Base-by-base conservation (phyloP, 2,888 invertebrate species). In the Xanthorhoe designata region DNA sequence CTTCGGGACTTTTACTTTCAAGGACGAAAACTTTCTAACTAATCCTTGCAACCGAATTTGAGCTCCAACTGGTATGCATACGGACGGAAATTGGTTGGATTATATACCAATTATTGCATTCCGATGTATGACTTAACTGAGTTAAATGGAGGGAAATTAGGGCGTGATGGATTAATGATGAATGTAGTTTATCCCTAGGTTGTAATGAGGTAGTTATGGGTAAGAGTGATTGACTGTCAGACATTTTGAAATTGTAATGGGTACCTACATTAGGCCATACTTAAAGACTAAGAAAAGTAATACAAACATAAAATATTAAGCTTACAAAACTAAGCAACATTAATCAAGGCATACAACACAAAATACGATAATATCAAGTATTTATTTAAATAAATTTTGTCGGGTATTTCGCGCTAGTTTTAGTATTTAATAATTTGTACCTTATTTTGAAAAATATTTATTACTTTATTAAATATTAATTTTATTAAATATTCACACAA, bases 21-120 rank as follows among this genome's bases (percentile, higher is more conserved):
- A 89, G 89, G 89, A 88, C 88, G 77, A 81, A 84, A 78, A 73
- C 89, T 89, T 89, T 89, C 90, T 89, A 84, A 70, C 52, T 42
- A 13, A 58, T 59, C 64, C 50, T 49, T 19, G 53, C 10, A 18
- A 29, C 42, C 49, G 29, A 64, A 24, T 29, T 64, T 38, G 19
- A 50, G 54, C 59, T 15, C 17, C 42, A 54, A 13, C 6, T 15
- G 9, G 15, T 42, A 7, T 9, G 32, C 10, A 15, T 54, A 59
- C 5, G 50, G 32, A 15, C 9, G 9, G 1, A 13, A 64, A 17
- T 64, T 6, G 54, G n/a, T 42, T 55, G 54, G 29, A 13, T 24
- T 19, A 2, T 6, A 17, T 10, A 32, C 45, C 45, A 57, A 52
- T 61, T 38, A 55, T 47, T 29, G 47, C 57, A 59, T 64, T 38